These are phyloP conservation scores for Heteropelma amictum DNA, from an alignment of 2,888 invertebrate genomes.

Conservation along the genomic window DNA sequence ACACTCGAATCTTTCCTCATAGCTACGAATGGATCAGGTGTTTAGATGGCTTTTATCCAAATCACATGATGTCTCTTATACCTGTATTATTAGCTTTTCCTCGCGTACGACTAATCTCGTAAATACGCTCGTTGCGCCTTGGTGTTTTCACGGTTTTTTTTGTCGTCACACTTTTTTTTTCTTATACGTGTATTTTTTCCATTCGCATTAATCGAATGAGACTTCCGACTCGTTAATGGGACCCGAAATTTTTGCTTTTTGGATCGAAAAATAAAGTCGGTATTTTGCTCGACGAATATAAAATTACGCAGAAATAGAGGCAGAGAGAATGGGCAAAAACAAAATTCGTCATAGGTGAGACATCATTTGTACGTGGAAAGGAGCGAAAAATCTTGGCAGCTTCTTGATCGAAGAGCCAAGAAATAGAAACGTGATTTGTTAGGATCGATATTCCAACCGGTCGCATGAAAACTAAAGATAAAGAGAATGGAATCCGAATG, in stretches of 20 bases:
- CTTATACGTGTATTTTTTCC: too few relatives aligned
- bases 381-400: slow-evolving; percentile 23
- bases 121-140: too few relatives aligned
- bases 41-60: slow-evolving; percentile 66
- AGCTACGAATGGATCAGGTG: slow-evolving; percentile 55
- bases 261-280: slow-evolving; percentile 4
- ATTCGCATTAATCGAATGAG: background rate
- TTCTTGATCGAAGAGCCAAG: background rate
- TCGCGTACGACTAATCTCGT: slow-evolving; percentile 6
- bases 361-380: slow-evolving; percentile 20
- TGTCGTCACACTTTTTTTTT: too few relatives aligned
- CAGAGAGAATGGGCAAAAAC: slow-evolving; percentile 14
- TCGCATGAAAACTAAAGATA: background rate
- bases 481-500: background rate
- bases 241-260: slow-evolving; percentile 10
- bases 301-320: slow-evolving; percentile 2
- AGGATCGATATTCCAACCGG: slow-evolving; percentile 11
- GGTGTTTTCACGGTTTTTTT: too few relatives aligned
- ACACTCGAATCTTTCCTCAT: slow-evolving; percentile 33
- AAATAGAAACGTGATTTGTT: slow-evolving; percentile 26
- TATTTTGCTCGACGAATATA: slow-evolving; percentile 33
- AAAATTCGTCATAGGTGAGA: slow-evolving; percentile 33
- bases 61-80: slow-evolving; percentile 61
- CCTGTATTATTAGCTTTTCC: slow-evolving; percentile 30
- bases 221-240: background rate